A percentile compares a stretch with the other conserved stretches of the same genome.
Conservation (phyloP, 2,888 invertebrate species). For the Rhagonycha lutea region DNA sequence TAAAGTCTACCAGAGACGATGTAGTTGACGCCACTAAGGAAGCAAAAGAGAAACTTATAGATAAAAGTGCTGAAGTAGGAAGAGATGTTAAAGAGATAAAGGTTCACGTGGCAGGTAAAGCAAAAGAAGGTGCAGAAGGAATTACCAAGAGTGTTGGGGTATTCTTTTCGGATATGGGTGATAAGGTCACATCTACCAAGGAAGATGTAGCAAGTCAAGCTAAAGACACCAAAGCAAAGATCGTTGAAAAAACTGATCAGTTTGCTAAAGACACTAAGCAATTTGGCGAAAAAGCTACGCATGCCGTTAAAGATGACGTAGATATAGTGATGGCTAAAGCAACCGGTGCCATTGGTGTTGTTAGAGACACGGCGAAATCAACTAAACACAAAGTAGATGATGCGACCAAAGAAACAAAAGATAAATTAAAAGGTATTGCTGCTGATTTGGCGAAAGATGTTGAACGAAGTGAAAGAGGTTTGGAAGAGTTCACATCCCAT, state of each 20-base stretch:
- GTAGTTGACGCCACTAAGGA: slow-evolving; percentile 9
- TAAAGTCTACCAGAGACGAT: slow-evolving; percentile 20
- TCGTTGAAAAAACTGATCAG: slow-evolving; percentile 30
- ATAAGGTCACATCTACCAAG: slow-evolving; percentile 19
- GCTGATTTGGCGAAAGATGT: not conserved
- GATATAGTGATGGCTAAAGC: slow-evolving; percentile 15
- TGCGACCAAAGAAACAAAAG: not conserved
- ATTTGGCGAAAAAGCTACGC: not conserved
- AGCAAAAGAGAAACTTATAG: slow-evolving; percentile 6
- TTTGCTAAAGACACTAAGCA: no score
- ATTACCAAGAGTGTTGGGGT: slow-evolving; percentile 23
- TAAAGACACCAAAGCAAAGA: slow-evolving; percentile 32
- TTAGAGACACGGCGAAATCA: not conserved
- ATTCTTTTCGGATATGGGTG: slow-evolving; percentile 26
- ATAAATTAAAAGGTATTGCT: not conserved
- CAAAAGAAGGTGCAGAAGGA: slow-evolving; percentile 7
- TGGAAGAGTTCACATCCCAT: not conserved
- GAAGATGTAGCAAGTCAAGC: slow-evolving; percentile 10
- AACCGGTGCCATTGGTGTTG: slow-evolving; percentile 7
- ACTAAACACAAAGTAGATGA: not conserved
- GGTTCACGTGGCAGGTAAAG: not conserved
- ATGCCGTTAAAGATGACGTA: not conserved
- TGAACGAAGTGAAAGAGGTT: not conserved
- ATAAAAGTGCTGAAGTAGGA: not conserved
- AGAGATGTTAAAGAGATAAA: not conserved